phyloP scores from a whole-genome alignment of 1,140 invertebrate genomes.

The Phocides pigmalion region DNA sequence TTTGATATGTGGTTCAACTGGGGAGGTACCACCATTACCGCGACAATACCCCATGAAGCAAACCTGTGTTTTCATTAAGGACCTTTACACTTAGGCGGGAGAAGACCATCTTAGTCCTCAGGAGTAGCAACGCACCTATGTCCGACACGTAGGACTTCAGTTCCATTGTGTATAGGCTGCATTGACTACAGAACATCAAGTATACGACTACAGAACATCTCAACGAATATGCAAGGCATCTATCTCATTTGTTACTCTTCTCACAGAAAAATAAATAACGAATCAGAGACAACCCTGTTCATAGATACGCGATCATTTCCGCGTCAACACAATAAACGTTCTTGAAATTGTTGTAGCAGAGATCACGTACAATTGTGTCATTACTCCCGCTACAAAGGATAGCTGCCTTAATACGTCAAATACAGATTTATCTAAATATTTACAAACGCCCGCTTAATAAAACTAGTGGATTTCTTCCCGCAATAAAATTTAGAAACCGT shows the following conservation, averaged over 20 bases:
- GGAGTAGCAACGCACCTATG: no score
- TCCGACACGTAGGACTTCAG: no score
- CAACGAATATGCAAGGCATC: no score
- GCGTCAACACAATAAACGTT: conserved; percentile 38
- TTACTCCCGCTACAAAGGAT: neutral
- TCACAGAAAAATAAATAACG: neutral
- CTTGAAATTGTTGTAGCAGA: conserved; percentile 34
- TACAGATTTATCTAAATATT: conserved; percentile 10
- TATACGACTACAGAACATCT: neutral
- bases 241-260: no score
- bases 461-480: neutral
- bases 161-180: no score
- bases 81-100: no score
- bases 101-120: no score
- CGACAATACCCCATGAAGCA: no score
- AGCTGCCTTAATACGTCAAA: neutral
- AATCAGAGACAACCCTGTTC: neutral
- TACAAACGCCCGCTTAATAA: conserved; percentile 1
- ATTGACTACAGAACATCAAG: no score
- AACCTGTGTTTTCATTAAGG: no score
- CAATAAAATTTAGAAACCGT: neutral
- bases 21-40: no score
- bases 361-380: neutral
- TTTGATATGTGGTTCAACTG: no score
- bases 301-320: conserved; percentile 33